A percentile compares a stretch with the other conserved stretches of the same genome.
Evolutionary conservation across 1,140 invertebrate genomes (phyloP).

Genomic region (Chironomus striatipennis): DNA sequence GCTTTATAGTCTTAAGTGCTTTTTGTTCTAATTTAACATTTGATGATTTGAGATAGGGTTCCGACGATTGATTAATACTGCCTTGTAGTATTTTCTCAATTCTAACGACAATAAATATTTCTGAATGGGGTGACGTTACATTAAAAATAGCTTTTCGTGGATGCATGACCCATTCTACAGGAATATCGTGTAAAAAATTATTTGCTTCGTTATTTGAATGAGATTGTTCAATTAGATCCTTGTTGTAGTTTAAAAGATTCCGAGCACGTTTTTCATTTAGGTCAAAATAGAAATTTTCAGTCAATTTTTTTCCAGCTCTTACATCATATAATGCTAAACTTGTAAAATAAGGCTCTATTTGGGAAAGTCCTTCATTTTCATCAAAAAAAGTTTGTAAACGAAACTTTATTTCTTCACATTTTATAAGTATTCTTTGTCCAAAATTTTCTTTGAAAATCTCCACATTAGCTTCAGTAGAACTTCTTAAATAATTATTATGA

Average conservation of each 20-base stretch:
- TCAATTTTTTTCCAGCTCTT: constrained; percentile 73
- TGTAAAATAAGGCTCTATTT: constrained; percentile 89
- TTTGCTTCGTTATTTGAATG: too few relatives aligned
- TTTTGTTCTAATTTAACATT: constrained; percentile 68
- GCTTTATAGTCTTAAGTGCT: constrained; percentile 71
- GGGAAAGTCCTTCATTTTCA: constrained; percentile 53
- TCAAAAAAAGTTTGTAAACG: constrained; percentile 71
- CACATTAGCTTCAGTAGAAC: constrained; percentile 41
- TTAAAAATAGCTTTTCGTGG: constrained; percentile 69
- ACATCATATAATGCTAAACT: constrained; percentile 80
- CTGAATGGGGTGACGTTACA: constrained; percentile 72
- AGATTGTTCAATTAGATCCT: constrained; percentile 26
- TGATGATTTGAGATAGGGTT: constrained; percentile 74
- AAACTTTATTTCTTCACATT: constrained; percentile 73
- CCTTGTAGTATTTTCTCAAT: constrained; percentile 90
- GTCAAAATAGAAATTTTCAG: constrained; percentile 90
- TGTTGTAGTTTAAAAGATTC: constrained; percentile 45
- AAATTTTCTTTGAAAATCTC: constrained; percentile 67
- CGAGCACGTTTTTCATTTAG: constrained; percentile 62
- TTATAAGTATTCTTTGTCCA: constrained; percentile 71
- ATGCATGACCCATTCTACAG: constrained; percentile 55
- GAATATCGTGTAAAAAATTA: constrained; percentile 25
- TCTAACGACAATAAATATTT: constrained; percentile 80
- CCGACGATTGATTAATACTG: constrained; percentile 73
- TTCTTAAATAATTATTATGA: constrained; percentile 31